Evolutionary conservation across 92 coral and sea anemone species (phyloP), one percentile per base, ranked within the genome.

Genomic region (Chrysogorgia sp.): DNA sequence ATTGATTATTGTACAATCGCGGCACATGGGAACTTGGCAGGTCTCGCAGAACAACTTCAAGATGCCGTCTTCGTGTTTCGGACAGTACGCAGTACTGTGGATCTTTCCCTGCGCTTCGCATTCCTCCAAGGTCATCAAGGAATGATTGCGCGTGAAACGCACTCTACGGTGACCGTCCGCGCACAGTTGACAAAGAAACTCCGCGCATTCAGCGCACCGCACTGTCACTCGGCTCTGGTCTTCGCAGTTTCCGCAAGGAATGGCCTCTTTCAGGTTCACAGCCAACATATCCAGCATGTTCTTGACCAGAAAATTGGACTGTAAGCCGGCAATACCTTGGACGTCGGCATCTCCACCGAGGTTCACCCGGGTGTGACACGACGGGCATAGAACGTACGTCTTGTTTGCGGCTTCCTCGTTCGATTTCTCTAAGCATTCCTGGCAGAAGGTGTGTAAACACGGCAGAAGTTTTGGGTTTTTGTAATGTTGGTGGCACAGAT

Each of bases 291-390:
- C 76, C 40, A 69, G 20, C 76, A 69, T 69, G 40, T 69, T 69
- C 34, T 69, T 69, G 30, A 69, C 76, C 76, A 69, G 23, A 34
- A 69, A 69, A 41, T 69, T 69, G 26, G 76, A 69, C 22, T 69
- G 53, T 10, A 69, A n/a, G 30, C 76, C 56, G 0, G 40, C 76
- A 69, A 69, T 49, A 21, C 76, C 76, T 23, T 57, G 63, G 32
- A 30, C 63, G 37, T 53, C 34, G 60, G 28, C 35, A n/a, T n/a
- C n/a, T 21, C 43, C 76, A 21, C 76, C 28, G n/a, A 69, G 31
- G 60, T 28, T 45, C 21, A 69, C 59, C 60, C 60, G 10, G 0
- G 93, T 77, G 35, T 94, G 84, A 69, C 98, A 93, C 0, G 98
- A 90, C 52, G 98, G 98, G 60, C 98, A 93, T 41, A 41, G 24